phyloP scores from a whole-genome alignment of 2,797 vertebrate species.

The Molossus molossus region DNA sequence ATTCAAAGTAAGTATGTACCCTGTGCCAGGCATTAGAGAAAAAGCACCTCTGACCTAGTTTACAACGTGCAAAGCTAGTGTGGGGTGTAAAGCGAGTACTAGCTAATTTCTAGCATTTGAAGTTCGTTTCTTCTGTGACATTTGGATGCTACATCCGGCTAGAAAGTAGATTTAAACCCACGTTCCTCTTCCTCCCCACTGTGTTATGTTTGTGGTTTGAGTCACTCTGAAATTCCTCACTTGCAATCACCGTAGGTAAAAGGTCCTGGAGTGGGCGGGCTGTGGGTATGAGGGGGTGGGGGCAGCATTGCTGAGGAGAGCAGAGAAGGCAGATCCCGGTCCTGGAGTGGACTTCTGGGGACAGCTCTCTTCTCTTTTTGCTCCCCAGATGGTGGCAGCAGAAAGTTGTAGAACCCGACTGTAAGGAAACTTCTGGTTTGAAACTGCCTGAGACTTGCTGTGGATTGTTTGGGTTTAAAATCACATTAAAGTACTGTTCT shows the following conservation, averaged over 20 bases:
- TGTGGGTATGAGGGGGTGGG: not conserved
- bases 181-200: not conserved
- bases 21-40: not conserved
- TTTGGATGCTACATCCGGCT: not conserved
- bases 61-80: not conserved
- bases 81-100: not conserved
- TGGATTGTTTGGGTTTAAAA: slow-evolving; percentile 21
- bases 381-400: slow-evolving; percentile 54
- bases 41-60: not conserved
- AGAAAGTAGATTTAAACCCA: not conserved
- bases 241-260: not conserved
- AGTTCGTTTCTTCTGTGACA: not conserved
- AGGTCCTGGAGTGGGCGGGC: not conserved
- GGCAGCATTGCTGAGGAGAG: not conserved
- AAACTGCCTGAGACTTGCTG: not conserved
- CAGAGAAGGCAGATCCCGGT: not conserved
- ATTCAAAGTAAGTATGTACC: not conserved
- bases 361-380: not conserved
- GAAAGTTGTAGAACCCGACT: not conserved
- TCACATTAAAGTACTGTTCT: not conserved
- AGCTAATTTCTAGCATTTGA: not conserved
- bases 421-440: not conserved
- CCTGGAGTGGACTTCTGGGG: not conserved
- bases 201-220: not conserved
- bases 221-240: not conserved